Evolutionary conservation across 2,113 vertebrate genomes (phyloP).

Genomic region (Perognathus longimembris): DNA sequence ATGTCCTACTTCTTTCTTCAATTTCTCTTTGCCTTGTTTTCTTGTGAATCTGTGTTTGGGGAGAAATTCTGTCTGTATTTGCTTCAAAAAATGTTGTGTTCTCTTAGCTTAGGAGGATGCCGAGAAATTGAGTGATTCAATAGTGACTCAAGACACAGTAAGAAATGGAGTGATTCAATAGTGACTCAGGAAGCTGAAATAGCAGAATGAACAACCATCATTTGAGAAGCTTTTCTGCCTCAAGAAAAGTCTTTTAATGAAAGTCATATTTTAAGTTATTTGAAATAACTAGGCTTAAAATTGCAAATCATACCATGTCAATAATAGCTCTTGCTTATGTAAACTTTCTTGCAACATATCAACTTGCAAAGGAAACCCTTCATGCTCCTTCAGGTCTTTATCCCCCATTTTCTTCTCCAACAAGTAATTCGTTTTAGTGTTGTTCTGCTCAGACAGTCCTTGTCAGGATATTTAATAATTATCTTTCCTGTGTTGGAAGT

Average conservation of each 20-base stretch:
- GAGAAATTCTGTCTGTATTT: conserved; percentile 37
- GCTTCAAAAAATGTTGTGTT: conserved; percentile 43
- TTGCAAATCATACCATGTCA: neutral
- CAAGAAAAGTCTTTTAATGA: conserved; percentile 20
- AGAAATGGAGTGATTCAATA: conserved; percentile 20
- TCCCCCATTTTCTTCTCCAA: conserved; percentile 10
- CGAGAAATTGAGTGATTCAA: conserved; percentile 50
- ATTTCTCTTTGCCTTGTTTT: conserved; percentile 60
- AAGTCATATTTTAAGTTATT: conserved; percentile 26
- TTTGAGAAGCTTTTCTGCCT: conserved; percentile 7
- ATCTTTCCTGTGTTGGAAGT: conserved; percentile 61
- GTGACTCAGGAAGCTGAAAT: neutral
- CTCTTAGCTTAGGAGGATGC: conserved; percentile 13
- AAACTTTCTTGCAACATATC: conserved; percentile 3
- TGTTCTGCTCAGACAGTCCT: conserved; percentile 61
- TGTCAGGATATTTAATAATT: conserved; percentile 75
- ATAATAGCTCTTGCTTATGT: neutral
- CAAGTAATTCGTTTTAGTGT: neutral
- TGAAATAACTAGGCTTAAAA: conserved; percentile 48
- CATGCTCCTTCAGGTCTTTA: neutral
- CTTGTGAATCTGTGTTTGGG: conserved; percentile 58
- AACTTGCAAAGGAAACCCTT: conserved; percentile 26
- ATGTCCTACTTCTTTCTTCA: neutral
- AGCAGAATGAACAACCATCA: neutral
- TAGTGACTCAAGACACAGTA: neutral